Evolutionary conservation across 2,113 vertebrate species (phyloP), one percentile per base, ranked within the genome.

Genomic region (Phalacrocorax brasilianus): DNA sequence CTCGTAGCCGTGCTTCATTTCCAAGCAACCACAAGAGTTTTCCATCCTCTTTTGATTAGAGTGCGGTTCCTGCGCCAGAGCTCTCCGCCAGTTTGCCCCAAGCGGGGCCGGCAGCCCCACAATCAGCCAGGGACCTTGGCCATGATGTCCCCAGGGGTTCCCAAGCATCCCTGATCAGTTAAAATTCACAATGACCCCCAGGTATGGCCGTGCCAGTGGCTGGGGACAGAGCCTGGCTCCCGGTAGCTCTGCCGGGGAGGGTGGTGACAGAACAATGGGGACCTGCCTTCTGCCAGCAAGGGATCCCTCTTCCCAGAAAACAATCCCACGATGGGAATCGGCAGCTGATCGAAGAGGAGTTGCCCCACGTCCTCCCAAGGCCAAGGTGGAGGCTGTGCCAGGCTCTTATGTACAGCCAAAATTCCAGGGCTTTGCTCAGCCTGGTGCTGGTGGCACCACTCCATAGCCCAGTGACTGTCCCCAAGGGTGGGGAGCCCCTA

Each of bases 11-110:
- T 5, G 66, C 8, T 45, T 35, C 55, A 15, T 91, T 88, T 40
- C 92, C 82, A 38, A 79, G 71, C 56, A 72, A 61, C 92, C 91
- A 15, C 94, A 68, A 56, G 91, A 85, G 33, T 91, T 92, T 94
- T 89, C 91, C 92, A 88, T 38, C 70, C 73, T 67, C 77, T 91
- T 89, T 50, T 32, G 28, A 88, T 97, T 80, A 92, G 55, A 0
- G 1, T 11, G 49, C 8, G 14, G 80, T 58, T 95, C 72, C 91
- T 2, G 2, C 63, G 72, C 75, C 86, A 14, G 30, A 44, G 44
- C 58, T 63, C 49, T 33, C 52, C 3, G 23, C 72, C 67, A 73
- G 22, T 49, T 67, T 28, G 53, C 73, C 74, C 91, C 9, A 1
- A 22, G 62, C 21, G 0, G 61, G 75, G 62, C 79, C 47, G 5